Conservation (phyloP, 2,888 invertebrate species). For the Blera fallax region DNA sequence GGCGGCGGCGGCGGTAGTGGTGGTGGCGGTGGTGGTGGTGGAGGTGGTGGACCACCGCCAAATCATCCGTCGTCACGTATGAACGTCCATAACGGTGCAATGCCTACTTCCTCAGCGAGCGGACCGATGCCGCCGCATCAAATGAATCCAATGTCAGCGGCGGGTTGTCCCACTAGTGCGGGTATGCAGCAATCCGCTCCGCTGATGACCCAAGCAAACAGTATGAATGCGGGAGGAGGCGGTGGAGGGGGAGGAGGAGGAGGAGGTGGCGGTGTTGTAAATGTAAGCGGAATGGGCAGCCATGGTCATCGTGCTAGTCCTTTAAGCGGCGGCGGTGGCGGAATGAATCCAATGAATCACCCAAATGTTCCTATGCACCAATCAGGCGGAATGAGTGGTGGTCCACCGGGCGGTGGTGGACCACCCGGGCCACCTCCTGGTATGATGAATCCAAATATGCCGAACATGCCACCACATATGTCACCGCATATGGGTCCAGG, state of each 20-base stretch:
- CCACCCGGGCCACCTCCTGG: constrained; percentile 75
- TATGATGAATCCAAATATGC: constrained; percentile 78
- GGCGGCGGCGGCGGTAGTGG: constrained; percentile 78
- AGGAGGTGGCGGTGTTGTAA: constrained; percentile 69
- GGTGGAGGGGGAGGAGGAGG: constrained; percentile 73
- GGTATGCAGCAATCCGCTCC: constrained; percentile 65
- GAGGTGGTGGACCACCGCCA: constrained; percentile 69
- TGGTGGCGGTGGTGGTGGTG: constrained; percentile 71
- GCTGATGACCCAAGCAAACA: constrained; percentile 73
- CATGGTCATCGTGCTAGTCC: constrained; percentile 74
- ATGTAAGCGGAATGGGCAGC: constrained; percentile 74
- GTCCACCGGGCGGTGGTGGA: constrained; percentile 78
- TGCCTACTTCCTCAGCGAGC: constrained; percentile 80
- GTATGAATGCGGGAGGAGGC: constrained; percentile 77
- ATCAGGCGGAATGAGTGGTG: constrained; percentile 79
- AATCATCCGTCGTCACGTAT: constrained; percentile 72
- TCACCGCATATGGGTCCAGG: constrained; percentile 75
- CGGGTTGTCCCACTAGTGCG: constrained; percentile 57
- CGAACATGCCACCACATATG: constrained; percentile 64
- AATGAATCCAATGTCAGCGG: constrained; percentile 75
- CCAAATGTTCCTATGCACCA: constrained; percentile 82
- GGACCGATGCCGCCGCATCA: constrained; percentile 82
- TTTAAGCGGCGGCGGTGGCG: constrained; percentile 75
- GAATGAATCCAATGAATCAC: constrained; percentile 79
- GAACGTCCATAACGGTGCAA: constrained; percentile 85